These are phyloP conservation scores for Druon quercuslanigerum DNA, from an alignment of 1,140 invertebrate species.

Conservation along the genomic window DNA sequence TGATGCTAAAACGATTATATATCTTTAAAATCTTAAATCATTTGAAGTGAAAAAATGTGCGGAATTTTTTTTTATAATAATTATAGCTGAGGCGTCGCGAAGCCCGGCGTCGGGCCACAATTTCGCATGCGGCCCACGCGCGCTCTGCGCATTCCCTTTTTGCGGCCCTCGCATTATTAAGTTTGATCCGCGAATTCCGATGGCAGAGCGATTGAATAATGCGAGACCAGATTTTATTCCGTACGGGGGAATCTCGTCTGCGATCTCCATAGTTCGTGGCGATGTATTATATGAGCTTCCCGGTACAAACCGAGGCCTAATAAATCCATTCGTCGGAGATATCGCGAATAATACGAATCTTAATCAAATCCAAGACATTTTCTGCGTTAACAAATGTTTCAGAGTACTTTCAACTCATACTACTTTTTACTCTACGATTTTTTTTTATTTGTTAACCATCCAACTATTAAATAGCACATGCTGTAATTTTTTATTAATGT, in stretches of 20 bases:
- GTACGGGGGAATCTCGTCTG: conserved; percentile 61
- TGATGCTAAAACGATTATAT: too few relatives aligned
- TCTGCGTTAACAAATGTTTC: too few relatives aligned
- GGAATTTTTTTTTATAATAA: conserved; percentile 56
- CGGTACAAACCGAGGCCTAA: neutral
- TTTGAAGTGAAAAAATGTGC: too few relatives aligned
- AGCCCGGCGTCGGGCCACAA: conserved; percentile 55
- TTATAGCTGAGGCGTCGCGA: conserved; percentile 60
- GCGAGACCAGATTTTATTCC: conserved; percentile 69
- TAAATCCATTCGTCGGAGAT: neutral
- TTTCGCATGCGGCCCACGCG: conserved; percentile 63
- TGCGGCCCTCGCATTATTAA: conserved; percentile 68
- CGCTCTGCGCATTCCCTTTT: conserved; percentile 55
- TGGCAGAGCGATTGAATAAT: conserved; percentile 70
- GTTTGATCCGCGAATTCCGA: conserved; percentile 71
- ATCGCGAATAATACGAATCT: neutral
- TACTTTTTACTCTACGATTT: too few relatives aligned
- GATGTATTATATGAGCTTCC: conserved; percentile 43
- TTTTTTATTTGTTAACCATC: too few relatives aligned
- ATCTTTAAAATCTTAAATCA: too few relatives aligned
- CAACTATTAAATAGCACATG: too few relatives aligned
- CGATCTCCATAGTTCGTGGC: conserved; percentile 57
- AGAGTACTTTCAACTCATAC: too few relatives aligned
- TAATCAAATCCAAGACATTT: too few relatives aligned
- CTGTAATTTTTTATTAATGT: too few relatives aligned